Conservation (phyloP, 2,888 invertebrate species). For the Lymantria monacha region DNA sequence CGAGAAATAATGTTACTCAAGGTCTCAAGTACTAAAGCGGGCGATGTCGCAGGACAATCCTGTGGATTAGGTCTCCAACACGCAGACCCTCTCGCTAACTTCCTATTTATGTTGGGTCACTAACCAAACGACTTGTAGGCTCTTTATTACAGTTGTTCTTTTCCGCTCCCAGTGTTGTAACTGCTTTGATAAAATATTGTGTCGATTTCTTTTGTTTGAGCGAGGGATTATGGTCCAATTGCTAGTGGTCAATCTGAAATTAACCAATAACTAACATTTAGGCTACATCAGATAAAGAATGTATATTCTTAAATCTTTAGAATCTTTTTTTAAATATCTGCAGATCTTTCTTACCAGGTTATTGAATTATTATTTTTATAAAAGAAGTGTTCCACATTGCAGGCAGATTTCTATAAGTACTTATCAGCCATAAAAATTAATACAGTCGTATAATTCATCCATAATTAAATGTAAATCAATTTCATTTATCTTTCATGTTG, state of each 20-base stretch:
- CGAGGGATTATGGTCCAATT: conserved; percentile 41
- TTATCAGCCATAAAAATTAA: too few relatives aligned
- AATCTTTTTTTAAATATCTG: too few relatives aligned
- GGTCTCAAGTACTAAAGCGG: conserved; percentile 42
- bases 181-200: conserved; percentile 69
- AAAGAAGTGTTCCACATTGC: too few relatives aligned
- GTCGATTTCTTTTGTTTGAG: conserved; percentile 57
- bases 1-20: conserved; percentile 54
- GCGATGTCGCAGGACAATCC: conserved; percentile 61
- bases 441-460: too few relatives aligned
- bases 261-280: conserved; percentile 19
- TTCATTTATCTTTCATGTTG: too few relatives aligned
- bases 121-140: conserved; percentile 79
- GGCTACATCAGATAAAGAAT: neutral
- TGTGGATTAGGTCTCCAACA: conserved; percentile 71
- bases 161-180: conserved; percentile 72
- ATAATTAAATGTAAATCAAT: too few relatives aligned
- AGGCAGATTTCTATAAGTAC: too few relatives aligned
- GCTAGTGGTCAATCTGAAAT: conserved; percentile 19
- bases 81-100: conserved; percentile 61
- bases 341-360: too few relatives aligned
- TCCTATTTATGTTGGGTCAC: conserved; percentile 73
- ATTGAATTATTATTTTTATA: too few relatives aligned
- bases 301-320: too few relatives aligned
- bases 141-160: conserved; percentile 80